Evolutionary conservation across 2,888 invertebrate species (phyloP).

Genomic region (Clitarchus hookeri): DNA sequence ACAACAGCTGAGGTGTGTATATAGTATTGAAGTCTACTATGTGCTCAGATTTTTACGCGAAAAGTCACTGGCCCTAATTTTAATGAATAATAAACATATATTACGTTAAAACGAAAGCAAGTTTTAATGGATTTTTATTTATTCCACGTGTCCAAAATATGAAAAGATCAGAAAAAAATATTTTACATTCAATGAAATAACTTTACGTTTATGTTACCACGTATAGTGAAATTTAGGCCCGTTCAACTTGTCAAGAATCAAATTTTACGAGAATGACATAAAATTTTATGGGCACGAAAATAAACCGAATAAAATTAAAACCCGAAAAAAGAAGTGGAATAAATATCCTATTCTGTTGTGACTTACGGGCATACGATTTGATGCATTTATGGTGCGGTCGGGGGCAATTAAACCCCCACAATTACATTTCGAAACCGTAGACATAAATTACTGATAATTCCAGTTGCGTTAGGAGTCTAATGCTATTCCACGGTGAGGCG

Average conservation of each 20-base stretch:
- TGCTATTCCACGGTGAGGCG: not conserved
- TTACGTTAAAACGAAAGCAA: no score
- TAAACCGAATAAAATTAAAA: not conserved
- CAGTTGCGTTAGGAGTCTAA: not conserved
- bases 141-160: not conserved
- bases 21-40: no score
- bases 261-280: no score
- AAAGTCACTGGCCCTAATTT: no score
- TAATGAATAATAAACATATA: no score
- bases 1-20: no score
- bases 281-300: not conserved
- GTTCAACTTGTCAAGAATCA: no score
- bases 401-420: not conserved
- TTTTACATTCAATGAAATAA: not conserved
- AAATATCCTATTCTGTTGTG: not conserved
- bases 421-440: not conserved
- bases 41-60: no score
- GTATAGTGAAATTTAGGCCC: no score
- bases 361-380: not conserved
- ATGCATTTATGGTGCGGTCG: not conserved
- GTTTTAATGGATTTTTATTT: not conserved
- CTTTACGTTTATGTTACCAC: no score
- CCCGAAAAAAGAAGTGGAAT: not conserved
- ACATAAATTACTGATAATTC: not conserved
- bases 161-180: not conserved